Evolutionary conservation across 2,888 invertebrate species (phyloP), one percentile per base, ranked within the genome.

Genomic region (Metacarcinus magister): DNA sequence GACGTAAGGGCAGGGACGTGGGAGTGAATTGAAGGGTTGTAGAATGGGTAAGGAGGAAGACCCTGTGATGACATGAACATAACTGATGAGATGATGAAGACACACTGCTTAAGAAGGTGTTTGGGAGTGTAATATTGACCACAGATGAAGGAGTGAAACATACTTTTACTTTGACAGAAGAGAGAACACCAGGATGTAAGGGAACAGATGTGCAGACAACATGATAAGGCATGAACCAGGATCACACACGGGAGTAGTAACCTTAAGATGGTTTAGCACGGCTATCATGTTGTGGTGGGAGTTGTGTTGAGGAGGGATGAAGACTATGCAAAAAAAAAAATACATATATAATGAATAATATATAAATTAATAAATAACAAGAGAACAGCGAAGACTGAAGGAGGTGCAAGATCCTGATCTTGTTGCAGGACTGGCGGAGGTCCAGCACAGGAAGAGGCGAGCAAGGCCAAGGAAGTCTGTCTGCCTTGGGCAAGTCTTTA

Each of bases 21-120:
- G 8, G 75, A 75, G n/a, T 75, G 28, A 75, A 75, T 75, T 75
- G n/a, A n/a, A n/a, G 75, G 28, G 75, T 75, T 75, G 28, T 28
- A 75, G 75, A 75, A 75, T 75, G 10, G 75, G 75, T 75, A 75
- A 75, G 75, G 75, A 75, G n/a, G 75, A 75, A 75, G 75, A 75
- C 10, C n/a, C 75, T 75, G 28, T 75, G 75, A 75, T 75, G 75
- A 28, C n/a, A 75, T n/a, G 60, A 60, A 75, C 75, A 75, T n/a
- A 75, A 39, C 28, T 75, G 8, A 75, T n/a, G n/a, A 28, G 28
- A 75, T 75, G 28, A 75, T 75, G 75, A 75, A 75, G 75, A 75
- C 28, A 23, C 75, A 10, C 75, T 8, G 28, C 28, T 75, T n/a
- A 75, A n/a, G 75, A 75, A 75, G n/a, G 75, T 75, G 28, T 75